phyloP scores from a whole-genome alignment of 2,888 invertebrate species.

The Dolichopus griseipennis region DNA sequence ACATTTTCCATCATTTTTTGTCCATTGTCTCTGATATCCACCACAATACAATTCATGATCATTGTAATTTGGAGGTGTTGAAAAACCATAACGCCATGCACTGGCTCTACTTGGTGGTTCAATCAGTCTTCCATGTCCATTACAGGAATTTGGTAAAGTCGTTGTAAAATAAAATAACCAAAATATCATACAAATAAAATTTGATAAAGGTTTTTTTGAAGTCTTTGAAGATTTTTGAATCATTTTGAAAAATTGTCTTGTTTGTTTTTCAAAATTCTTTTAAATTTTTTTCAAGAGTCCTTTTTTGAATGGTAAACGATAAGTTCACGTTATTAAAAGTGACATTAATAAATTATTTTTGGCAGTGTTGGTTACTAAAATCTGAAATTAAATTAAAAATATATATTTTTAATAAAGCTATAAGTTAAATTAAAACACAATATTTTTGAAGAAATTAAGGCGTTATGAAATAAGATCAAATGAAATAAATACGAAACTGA shows the following conservation, averaged over 20 bases:
- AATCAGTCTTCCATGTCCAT: constrained; percentile 44
- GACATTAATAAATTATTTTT: too few species aligned
- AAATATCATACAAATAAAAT: background rate
- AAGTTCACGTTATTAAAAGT: too few species aligned
- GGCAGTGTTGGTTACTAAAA: too few species aligned
- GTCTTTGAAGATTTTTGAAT: background rate
- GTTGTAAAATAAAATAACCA: background rate
- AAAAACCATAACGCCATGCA: constrained; percentile 83
- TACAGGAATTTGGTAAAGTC: constrained; percentile 17
- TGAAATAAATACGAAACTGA: too few species aligned
- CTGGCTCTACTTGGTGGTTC: constrained; percentile 82
- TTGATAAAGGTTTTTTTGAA: background rate
- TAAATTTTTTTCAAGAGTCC: too few species aligned
- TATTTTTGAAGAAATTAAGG: too few species aligned
- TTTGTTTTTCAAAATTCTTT: too few species aligned
- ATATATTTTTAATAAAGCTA: background rate
- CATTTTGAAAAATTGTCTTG: background rate
- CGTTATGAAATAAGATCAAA: too few species aligned
- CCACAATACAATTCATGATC: constrained; percentile 84
- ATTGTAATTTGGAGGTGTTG: constrained; percentile 80
- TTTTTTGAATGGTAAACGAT: too few species aligned
- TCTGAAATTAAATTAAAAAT: background rate
- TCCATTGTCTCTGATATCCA: constrained; percentile 76
- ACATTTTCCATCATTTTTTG: constrained; percentile 71
- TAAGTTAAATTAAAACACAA: too few species aligned